Base-by-base conservation (phyloP, 1,140 invertebrate genomes). In the Acromyrmex echinatior region DNA sequence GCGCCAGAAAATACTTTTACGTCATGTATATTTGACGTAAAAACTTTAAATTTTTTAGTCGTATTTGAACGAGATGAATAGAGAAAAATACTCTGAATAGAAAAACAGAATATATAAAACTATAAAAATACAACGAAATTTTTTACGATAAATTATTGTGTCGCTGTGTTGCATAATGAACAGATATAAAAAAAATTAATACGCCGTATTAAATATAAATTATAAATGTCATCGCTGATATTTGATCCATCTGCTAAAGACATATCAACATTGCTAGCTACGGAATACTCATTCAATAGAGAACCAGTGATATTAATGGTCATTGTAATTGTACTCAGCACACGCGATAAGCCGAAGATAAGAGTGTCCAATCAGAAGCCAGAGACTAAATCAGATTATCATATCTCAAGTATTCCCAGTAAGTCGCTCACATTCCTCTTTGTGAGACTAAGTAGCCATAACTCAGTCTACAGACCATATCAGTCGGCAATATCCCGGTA, bases 401-500 rank as follows among this genome's bases (percentile, higher is more conserved):
- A 71, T 87, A 86, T 56, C 77, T 89, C 85, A 89, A 91, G 88
- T 91, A 91, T 89, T 91, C 89, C 81, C 65, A 51, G 66, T 87
- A 91, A 91, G 90, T 91, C 87, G 78, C 73, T 88, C 86, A 80
- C 76, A 39, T 73, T 65, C 12, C 82, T 87, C 91, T 92, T 88
- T 91, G 85, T 91, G 89, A 89, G 80, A 81, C 86, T 91, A 92
- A 93, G 93, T 91, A 93, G 86, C 91, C 80, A 91, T 94, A 93
- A 92, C 87, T 93, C 91, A 92, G 80, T 60, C 73, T 77, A 79
- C 51, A 53, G 76, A 87, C 89, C 90, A 92, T 93, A 93, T 92
- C 92, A 92, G 88, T 91, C 73, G 87, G 92, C 91, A 93, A 94
- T 95, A 94, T 89, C 92, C 91, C 81, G 86, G 86, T 91, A 91